Evolutionary conservation across 1,140 invertebrate species (phyloP).

Genomic region (Drosophila micromelanica): DNA sequence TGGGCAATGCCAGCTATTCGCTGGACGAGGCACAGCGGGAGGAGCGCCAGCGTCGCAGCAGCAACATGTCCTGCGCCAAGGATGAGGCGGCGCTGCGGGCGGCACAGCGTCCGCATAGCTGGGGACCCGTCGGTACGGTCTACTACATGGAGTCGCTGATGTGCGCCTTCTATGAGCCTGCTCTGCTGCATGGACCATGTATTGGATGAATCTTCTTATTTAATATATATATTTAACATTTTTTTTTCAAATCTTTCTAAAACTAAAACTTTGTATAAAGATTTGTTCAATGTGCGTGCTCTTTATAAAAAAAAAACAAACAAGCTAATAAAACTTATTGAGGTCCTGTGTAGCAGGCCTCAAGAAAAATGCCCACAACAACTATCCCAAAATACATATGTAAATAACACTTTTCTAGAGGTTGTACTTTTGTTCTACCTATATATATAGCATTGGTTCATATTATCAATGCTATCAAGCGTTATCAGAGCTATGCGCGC

Average conservation of each 20-base stretch:
- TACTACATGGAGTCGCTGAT: conserved; percentile 80
- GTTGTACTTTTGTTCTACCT: conserved; percentile 9
- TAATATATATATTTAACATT: conserved; percentile 14
- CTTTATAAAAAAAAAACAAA: conserved; percentile 20
- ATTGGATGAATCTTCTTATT: conserved; percentile 73
- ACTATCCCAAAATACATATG: conserved; percentile 26
- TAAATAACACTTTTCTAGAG: conserved; percentile 60
- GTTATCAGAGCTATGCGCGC: conserved; percentile 55
- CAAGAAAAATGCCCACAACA: conserved; percentile 12
- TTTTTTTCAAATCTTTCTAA: too few species aligned
- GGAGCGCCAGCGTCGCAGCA: conserved; percentile 51
- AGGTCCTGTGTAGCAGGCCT: conserved; percentile 58
- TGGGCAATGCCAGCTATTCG: conserved; percentile 76
- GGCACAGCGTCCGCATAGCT: conserved; percentile 75
- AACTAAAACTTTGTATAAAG: conserved; percentile 63
- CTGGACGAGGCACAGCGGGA: conserved; percentile 54
- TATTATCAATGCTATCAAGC: conserved; percentile 32
- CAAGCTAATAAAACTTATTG: conserved; percentile 58
- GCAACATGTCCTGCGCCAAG: conserved; percentile 58
- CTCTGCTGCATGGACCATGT: conserved; percentile 84
- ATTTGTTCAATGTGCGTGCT: conserved; percentile 61
- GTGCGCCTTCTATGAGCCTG: conserved; percentile 74
- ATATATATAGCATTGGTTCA: conserved; percentile 30
- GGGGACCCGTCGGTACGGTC: conserved; percentile 83
- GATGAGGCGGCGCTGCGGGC: conserved; percentile 53